phyloP scores from a whole-genome alignment of 2,797 vertebrate species.

The Scarus forsteni region DNA sequence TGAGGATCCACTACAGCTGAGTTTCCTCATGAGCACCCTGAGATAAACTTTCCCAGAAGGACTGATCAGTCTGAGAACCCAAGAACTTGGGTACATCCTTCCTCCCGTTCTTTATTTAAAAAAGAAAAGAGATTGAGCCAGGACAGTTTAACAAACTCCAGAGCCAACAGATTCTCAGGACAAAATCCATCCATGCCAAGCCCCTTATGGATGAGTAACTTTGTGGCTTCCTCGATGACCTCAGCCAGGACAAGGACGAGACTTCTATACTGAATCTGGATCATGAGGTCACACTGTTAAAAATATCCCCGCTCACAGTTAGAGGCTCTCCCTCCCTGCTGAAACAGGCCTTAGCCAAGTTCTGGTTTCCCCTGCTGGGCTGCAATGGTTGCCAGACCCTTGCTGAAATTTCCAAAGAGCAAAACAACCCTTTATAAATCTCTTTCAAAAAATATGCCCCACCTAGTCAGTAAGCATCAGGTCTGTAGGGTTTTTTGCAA shows the following conservation, averaged over 20 bases:
- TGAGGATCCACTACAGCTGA: not conserved
- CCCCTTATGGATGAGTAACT: not conserved
- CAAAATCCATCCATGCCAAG: not conserved
- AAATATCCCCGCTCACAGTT: not conserved
- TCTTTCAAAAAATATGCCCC: no score
- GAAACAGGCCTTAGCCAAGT: not conserved
- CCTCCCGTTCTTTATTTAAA: no score
- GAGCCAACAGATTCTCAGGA: not conserved
- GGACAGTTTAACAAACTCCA: no score
- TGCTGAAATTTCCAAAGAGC: not conserved
- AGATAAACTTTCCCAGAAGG: no score
- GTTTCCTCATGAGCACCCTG: no score
- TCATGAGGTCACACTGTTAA: not conserved
- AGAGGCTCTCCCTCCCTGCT: not conserved
- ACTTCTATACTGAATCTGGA: not conserved
- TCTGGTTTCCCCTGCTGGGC: not conserved
- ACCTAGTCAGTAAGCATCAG: no score
- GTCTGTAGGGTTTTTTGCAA: no score
- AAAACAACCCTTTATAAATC: no score
- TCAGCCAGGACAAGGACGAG: not conserved
- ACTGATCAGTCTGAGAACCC: no score
- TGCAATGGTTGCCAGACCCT: not conserved
- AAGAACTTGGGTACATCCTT: no score
- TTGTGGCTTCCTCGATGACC: not conserved
- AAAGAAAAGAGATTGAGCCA: no score